Base-by-base conservation (phyloP, 2,888 invertebrate genomes). In the Therioaphis trifolii region DNA sequence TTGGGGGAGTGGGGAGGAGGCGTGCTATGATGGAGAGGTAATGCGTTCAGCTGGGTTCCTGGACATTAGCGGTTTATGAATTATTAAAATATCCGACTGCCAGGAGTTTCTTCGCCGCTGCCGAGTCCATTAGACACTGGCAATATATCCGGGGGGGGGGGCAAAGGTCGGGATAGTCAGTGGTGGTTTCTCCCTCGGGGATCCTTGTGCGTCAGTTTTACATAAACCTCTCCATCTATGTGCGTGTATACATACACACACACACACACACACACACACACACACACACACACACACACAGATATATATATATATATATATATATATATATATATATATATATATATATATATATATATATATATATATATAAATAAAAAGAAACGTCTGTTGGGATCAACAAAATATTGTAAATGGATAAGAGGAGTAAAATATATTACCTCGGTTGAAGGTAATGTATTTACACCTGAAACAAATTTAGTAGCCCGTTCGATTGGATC, bases 1-100 rank as follows among this genome's bases (percentile, higher is more conserved):
- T n/a, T 35, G 35, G 35, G 68, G 4, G 24, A 2, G n/a, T 24
- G 43, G 46, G 2, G 63, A 14, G 18, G 27, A 7, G 35, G 46
- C n/a, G 40, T n/a, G 43, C 40, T 69, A 79, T 14, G 46, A 79
- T n/a, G 58, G 61, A 27, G 63, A 82, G 63, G 61, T 74, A 82
- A 82, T 74, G 82, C 82, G 74, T 80, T 80, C 80, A 72, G 58
- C 61, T 61, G 80, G 71, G 80, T 63, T 80, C 80, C 61, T 80
- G 82, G 82, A 82, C 82, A 82, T 82, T 82, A 82, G 82, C 74
- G 74, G 82, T 82, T 82, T 82, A 82, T 82, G 82, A 82, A 82
- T 82, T 82, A 82, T 82, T 82, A 82, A 82, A 82, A 82, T 74
- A 49, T 71, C 63, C 63, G 74, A 82, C 82, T 63, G 82, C 72